Evolutionary conservation across 2,113 vertebrate species (phyloP).

Genomic region (Serinus canaria): DNA sequence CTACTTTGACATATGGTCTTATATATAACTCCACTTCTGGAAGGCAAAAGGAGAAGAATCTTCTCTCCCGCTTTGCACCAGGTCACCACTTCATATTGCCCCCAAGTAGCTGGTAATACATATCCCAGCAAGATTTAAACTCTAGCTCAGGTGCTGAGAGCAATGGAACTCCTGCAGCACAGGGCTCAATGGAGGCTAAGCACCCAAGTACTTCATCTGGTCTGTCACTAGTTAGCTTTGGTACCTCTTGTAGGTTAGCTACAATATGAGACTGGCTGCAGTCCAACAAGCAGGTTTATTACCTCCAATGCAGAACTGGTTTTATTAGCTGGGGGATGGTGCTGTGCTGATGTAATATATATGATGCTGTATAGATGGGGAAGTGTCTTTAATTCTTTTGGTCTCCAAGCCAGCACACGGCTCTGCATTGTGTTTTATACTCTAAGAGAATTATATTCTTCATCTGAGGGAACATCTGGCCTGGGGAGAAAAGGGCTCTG

Average conservation of each 20-base stretch:
- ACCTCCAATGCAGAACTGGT: neutral
- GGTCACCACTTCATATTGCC: neutral
- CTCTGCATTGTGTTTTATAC: neutral
- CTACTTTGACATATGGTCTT: neutral
- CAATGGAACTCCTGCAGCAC: neutral
- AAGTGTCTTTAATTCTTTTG: constrained; percentile 19
- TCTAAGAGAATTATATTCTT: neutral
- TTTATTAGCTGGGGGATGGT: neutral
- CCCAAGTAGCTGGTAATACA: neutral
- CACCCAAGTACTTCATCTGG: neutral
- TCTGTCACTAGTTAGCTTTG: neutral
- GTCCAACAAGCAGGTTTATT: neutral
- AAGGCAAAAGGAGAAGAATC: neutral
- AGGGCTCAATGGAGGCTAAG: neutral
- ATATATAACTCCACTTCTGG: neutral
- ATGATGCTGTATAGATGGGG: neutral
- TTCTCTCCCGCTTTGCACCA: neutral
- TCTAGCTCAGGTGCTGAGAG: neutral
- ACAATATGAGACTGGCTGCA: neutral
- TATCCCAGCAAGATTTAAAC: neutral
- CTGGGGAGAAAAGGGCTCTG: neutral
- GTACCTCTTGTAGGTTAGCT: neutral
- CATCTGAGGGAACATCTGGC: neutral
- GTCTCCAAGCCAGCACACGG: neutral
- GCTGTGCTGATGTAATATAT: neutral